Percentiles rank a stretch among this genome's conserved stretches.
Conservation (phyloP, 2,113 vertebrate genomes). For the Numida meleagris region DNA sequence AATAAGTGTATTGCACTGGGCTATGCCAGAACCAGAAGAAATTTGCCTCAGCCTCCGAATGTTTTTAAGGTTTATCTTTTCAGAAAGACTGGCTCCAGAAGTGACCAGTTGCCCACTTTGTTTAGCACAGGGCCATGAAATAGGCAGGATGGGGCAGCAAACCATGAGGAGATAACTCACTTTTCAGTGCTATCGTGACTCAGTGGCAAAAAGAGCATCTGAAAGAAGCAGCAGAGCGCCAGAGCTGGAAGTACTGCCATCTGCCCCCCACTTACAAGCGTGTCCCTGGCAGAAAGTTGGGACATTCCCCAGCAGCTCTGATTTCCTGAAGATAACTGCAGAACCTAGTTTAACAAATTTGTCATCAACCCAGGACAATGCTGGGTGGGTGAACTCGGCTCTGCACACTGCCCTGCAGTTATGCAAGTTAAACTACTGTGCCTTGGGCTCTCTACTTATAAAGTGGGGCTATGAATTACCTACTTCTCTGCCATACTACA, state of each 20-base stretch:
- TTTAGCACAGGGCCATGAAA: background rate
- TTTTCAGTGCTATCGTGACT: background rate
- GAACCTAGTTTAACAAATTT: background rate
- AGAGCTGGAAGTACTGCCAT: fast-evolving
- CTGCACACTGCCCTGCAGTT: background rate
- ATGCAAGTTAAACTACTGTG: background rate
- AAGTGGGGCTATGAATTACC: background rate
- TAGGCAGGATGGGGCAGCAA: background rate
- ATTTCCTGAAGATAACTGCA: background rate
- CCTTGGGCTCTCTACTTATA: background rate
- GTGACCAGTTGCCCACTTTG: fast-evolving
- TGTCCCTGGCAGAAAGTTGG: background rate
- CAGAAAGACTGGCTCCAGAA: background rate
- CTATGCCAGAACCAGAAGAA: background rate
- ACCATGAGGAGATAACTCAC: background rate
- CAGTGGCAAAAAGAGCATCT: background rate
- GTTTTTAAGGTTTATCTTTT: background rate
- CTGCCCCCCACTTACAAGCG: background rate
- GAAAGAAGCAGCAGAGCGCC: background rate
- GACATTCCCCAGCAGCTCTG: background rate
- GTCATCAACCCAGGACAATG: background rate
- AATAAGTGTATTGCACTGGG: background rate
- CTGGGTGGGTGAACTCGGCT: background rate
- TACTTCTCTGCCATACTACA: background rate
- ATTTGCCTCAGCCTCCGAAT: background rate